Evolutionary conservation across 2,797 vertebrate genomes (phyloP), one percentile per base, ranked within the genome.

Genomic region (Halcyon chelicuti): DNA sequence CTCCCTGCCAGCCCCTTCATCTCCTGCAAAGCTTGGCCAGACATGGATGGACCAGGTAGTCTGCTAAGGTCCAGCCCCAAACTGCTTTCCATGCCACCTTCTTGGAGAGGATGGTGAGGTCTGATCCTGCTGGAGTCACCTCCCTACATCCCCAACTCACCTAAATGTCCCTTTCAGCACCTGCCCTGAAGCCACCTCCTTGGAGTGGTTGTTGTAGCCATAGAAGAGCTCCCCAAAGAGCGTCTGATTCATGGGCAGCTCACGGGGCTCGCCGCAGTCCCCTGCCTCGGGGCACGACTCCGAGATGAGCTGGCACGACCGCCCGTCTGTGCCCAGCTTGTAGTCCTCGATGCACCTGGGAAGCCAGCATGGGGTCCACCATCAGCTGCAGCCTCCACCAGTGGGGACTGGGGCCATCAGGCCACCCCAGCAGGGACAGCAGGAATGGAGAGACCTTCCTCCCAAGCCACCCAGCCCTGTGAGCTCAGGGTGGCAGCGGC

Each of bases 181-280:
- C 95, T 99, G 99, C 58, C 99, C 99, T 0, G 98, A 66, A 3
- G 99, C 99, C 86, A 99, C 98, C 93, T 99, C 99, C 94, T 98
- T 99, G 95, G 98, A 99, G 95, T 99, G 99, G 97, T 99, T 99
- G 98, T 99, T 99, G 98, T 99, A 99, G 37, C 99, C 99, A 0
- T 99, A 99, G 98, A 99, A 99, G 86, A 99, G 98, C 97, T 99
- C 99, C 75, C 99, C 99, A 2, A 99, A 99, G 80, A 99, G 98
- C 0, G 99, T 99, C 98, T 99, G 99, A 98, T 99, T 99, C 96
- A 99, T 99, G 7, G 99, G 99, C 76, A 99, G 97, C 94, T 99
- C 99, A 0, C 97, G 98, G 40, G 97, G 98, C 58, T 99, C 99
- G 0, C 98, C 98, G 0, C 99, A 99, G 96, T 99, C 99, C 23